These are phyloP conservation scores for Erethizon dorsatum DNA, from an alignment of 2,797 vertebrate genomes.

Conservation along the genomic window DNA sequence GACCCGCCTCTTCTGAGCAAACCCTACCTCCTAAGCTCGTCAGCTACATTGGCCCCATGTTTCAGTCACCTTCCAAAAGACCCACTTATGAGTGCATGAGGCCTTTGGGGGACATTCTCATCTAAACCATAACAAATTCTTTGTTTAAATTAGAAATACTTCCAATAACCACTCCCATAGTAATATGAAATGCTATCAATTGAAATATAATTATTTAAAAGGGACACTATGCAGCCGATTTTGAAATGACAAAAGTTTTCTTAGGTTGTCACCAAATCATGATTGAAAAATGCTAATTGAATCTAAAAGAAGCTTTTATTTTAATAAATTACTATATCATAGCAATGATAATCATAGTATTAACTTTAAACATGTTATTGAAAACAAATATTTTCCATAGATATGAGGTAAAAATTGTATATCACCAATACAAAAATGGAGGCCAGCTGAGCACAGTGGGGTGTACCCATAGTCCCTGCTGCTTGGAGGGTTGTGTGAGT, in stretches of 20 bases:
- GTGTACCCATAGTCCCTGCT: not conserved
- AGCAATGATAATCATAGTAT: not conserved
- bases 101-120: not conserved
- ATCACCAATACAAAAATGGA: slow-evolving; percentile 5
- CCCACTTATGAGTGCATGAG: not conserved
- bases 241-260: slow-evolving; percentile 25
- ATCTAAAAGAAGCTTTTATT: slow-evolving; percentile 49
- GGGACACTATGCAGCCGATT: not conserved
- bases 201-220: slow-evolving; percentile 9
- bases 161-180: not conserved
- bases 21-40: not conserved
- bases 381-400: slow-evolving; percentile 2
- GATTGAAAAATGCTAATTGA: slow-evolving; percentile 26
- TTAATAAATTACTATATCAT: not conserved
- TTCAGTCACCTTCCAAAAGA: not conserved
- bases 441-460: not conserved
- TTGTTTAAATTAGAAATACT: slow-evolving; percentile 21
- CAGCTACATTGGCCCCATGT: not conserved
- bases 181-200: not conserved
- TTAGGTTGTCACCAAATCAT: slow-evolving; percentile 1
- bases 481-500: not conserved
- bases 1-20: not conserved
- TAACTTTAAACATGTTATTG: slow-evolving; percentile 21
- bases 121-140: not conserved
- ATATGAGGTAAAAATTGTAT: not conserved